Percentiles rank a stretch among this genome's conserved stretches.
phyloP scores from a whole-genome alignment of 2,797 vertebrate genomes.

The Lophura swinhoii region DNA sequence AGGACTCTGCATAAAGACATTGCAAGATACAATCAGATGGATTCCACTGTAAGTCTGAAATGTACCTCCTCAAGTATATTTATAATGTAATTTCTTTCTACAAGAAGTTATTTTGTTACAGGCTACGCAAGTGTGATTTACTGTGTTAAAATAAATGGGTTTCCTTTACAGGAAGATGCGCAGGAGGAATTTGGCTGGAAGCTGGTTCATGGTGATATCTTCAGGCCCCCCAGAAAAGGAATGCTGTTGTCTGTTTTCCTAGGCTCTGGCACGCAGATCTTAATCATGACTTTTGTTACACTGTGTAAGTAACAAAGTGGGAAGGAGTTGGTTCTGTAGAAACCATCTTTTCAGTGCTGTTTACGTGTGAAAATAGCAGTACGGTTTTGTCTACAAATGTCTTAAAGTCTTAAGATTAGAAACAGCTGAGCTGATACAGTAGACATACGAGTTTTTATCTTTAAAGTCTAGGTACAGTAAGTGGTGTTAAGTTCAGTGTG shows the following conservation, averaged over 20 bases:
- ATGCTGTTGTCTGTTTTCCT: constrained; percentile 94
- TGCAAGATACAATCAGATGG: constrained; percentile 95
- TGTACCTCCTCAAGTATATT: not conserved
- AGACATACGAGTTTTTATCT: not conserved
- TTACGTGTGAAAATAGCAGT: not conserved
- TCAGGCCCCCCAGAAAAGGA: constrained; percentile 92
- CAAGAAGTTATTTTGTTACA: constrained; percentile 17
- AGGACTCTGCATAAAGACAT: constrained; percentile 94
- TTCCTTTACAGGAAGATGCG: constrained; percentile 89
- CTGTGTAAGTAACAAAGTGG: constrained; percentile 80
- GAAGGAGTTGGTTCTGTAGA: not conserved
- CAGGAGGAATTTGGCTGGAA: constrained; percentile 95
- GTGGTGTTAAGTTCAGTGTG: not conserved
- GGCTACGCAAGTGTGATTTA: constrained; percentile 57
- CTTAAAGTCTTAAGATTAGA: not conserved
- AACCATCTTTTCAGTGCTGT: not conserved
- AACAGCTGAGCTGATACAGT: not conserved
- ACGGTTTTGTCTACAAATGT: not conserved
- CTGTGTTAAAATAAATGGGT: constrained; percentile 74
- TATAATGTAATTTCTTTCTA: not conserved
- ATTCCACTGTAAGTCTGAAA: constrained; percentile 88
- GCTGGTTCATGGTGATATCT: constrained; percentile 90
- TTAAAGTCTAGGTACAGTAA: not conserved
- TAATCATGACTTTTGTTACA: constrained; percentile 96
- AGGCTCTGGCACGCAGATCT: constrained; percentile 93